Percentiles rank a stretch among this genome's conserved stretches.
These are phyloP conservation scores for Catostomus latipinnis DNA, from an alignment of 2,797 vertebrate species.

Conservation along the genomic window DNA sequence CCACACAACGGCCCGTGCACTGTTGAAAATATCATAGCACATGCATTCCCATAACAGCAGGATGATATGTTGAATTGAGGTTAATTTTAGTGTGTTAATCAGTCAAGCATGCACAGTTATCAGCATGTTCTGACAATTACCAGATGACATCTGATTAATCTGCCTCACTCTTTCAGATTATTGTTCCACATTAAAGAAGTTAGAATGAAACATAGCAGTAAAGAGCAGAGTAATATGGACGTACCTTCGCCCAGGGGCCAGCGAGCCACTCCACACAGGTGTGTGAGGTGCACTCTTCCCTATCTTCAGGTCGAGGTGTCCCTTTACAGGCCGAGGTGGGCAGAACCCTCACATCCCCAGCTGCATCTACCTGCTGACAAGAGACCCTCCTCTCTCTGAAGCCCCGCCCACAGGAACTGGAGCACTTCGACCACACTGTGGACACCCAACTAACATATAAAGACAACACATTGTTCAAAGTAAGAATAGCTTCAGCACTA, in stretches of 20 bases:
- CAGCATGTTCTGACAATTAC: too few species aligned
- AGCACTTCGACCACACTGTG: conserved; percentile 83
- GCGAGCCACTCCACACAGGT: conserved; percentile 71
- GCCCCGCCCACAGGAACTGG: conserved; percentile 80
- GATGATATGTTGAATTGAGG: too few species aligned
- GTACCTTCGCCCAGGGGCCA: conserved; percentile 77
- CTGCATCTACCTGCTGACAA: conserved; percentile 76
- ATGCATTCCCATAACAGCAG: background rate
- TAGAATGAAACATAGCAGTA: background rate
- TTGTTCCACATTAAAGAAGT: background rate
- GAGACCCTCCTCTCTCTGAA: conserved; percentile 76
- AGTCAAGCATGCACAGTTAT: too few species aligned
- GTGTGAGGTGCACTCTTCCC: conserved; percentile 72
- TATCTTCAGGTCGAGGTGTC: conserved; percentile 65
- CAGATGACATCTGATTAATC: too few species aligned
- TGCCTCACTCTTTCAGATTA: background rate
- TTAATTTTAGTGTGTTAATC: too few species aligned
- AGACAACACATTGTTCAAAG: background rate
- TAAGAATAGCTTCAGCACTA: background rate
- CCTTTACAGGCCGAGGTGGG: conserved; percentile 63
- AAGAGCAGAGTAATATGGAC: conserved; percentile 36
- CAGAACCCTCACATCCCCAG: conserved; percentile 62
- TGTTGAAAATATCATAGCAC: conserved; percentile 56
- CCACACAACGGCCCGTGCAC: conserved; percentile 84
- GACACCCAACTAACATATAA: conserved; percentile 78